Conservation (phyloP, 2,113 vertebrate genomes). For the Xyliphius kryptos region DNA sequence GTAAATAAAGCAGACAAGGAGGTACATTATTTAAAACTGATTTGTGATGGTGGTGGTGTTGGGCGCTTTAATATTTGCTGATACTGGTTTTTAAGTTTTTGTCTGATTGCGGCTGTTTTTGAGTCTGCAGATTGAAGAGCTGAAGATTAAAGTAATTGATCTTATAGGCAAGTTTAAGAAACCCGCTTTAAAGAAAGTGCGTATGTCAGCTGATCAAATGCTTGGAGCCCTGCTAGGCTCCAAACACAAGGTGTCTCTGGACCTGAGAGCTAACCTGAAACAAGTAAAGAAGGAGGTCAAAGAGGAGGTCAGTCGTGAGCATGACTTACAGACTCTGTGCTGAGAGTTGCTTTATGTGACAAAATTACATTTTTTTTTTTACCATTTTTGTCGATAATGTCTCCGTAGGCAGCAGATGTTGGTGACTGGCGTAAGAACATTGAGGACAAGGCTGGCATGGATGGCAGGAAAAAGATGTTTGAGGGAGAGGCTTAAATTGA, state of each 20-base stretch:
- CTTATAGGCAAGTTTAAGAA: conserved; percentile 84
- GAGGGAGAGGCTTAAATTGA: conserved; percentile 70
- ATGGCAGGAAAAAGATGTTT: conserved; percentile 86
- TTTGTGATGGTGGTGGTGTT: no score
- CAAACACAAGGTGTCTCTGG: conserved; percentile 88
- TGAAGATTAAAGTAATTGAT: conserved; percentile 79
- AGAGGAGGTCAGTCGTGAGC: conserved; percentile 65
- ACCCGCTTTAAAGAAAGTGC: conserved; percentile 71
- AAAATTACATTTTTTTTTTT: no score
- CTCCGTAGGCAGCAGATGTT: conserved; percentile 45
- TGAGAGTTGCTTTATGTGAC: no score
- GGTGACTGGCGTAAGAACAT: conserved; percentile 86
- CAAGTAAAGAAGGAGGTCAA: conserved; percentile 90
- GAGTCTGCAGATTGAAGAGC: conserved; percentile 71
- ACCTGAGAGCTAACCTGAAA: conserved; percentile 82
- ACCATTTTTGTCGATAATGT: neutral
- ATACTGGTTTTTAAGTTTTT: neutral
- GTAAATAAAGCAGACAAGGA: no score
- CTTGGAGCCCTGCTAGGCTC: conserved; percentile 80
- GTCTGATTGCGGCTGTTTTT: neutral
- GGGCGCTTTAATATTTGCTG: neutral
- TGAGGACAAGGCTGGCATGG: conserved; percentile 83
- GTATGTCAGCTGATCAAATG: conserved; percentile 84
- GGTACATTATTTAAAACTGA: no score
- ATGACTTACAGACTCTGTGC: neutral